phyloP scores from a whole-genome alignment of 2,888 invertebrate genomes.

The Parnassius apollo region DNA sequence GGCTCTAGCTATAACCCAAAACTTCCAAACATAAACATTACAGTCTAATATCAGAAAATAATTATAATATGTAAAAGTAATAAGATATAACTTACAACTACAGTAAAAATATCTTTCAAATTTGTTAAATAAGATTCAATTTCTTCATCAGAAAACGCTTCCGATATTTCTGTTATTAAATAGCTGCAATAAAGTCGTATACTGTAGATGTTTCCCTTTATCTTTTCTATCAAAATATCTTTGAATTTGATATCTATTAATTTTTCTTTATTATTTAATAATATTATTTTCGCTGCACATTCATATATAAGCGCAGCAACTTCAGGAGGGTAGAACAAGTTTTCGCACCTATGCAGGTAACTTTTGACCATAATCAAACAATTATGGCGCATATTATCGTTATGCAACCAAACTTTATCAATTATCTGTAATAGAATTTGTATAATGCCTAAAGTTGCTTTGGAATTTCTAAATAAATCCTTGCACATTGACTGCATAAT shows the following conservation, averaged over 20 bases:
- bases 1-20: too few relatives aligned
- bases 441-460: conserved; percentile 54
- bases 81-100: conserved; percentile 50
- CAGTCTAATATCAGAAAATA: too few relatives aligned
- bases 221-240: conserved; percentile 47
- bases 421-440: conserved; percentile 55
- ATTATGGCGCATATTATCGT: conserved; percentile 56
- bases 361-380: conserved; percentile 69
- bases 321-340: conserved; percentile 59
- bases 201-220: conserved; percentile 53
- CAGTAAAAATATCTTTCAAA: conserved; percentile 57
- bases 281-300: conserved; percentile 60
- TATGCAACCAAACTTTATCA: conserved; percentile 51
- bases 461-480: conserved; percentile 58
- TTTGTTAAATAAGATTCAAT: conserved; percentile 42
- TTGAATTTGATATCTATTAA: conserved; percentile 48
- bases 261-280: conserved; percentile 44
- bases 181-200: conserved; percentile 65
- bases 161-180: conserved; percentile 47
- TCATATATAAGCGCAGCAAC: conserved; percentile 65
- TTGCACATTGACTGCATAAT: conserved; percentile 66
- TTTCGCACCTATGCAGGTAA: conserved; percentile 60
- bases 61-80: too few relatives aligned
- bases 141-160: conserved; percentile 43
- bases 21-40: too few relatives aligned